A percentile compares a stretch with the other conserved stretches of the same genome.
phyloP scores from a whole-genome alignment of 2,888 invertebrate genomes.

The Dilophus febrilis region DNA sequence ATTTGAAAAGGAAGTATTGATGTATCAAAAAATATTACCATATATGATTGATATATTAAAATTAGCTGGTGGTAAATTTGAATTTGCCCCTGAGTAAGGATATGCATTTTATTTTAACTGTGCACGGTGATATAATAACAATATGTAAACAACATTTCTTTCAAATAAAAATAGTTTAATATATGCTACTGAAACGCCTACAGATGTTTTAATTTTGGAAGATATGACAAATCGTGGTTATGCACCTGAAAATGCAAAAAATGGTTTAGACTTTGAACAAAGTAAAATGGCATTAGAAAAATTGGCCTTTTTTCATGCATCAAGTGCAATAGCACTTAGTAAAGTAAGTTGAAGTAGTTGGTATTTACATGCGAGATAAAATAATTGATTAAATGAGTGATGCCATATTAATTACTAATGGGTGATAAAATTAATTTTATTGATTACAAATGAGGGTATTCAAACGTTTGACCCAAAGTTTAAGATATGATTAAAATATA shows the following conservation, averaged over 20 bases:
- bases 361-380: neutral
- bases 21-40: constrained; percentile 7
- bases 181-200: constrained; percentile 5
- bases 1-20: constrained; percentile 7
- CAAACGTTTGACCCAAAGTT: too few species aligned
- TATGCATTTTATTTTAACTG: neutral
- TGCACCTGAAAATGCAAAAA: constrained; percentile 5
- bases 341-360: constrained; percentile 2
- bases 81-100: constrained; percentile 9
- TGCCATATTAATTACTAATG: too few species aligned
- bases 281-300: constrained; percentile 8
- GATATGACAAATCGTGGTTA: constrained; percentile 8
- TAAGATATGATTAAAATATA: too few species aligned
- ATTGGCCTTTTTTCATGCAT: constrained; percentile 9
- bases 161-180: constrained; percentile 7
- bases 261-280: constrained; percentile 7
- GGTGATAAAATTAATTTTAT: too few species aligned
- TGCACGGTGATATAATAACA: neutral
- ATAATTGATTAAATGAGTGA: neutral
- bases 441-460: too few species aligned
- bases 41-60: constrained; percentile 5
- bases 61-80: constrained; percentile 7
- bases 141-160: neutral
- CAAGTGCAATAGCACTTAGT: constrained; percentile 6
- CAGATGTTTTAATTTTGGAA: constrained; percentile 8